A percentile compares a stretch with the other conserved stretches of the same genome.
These are phyloP conservation scores for Folsomia candida DNA, from an alignment of 2,888 invertebrate genomes.

Conservation along the genomic window DNA sequence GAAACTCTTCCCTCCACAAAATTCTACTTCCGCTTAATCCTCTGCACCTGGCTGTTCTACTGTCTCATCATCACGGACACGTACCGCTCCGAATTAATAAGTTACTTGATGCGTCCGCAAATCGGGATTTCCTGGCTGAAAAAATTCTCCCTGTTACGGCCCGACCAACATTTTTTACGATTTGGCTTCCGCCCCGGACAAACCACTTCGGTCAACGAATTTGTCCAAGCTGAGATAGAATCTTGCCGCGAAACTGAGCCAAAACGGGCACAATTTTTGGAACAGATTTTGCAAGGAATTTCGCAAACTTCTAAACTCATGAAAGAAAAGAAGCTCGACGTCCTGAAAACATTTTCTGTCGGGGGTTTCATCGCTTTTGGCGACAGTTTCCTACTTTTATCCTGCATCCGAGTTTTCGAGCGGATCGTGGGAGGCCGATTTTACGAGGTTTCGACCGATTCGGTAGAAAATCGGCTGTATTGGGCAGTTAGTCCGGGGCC, in stretches of 20 bases:
- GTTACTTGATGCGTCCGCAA: not conserved
- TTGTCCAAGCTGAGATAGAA: not conserved
- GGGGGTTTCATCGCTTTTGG: not conserved
- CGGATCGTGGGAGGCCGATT: not conserved
- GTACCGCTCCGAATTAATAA: not conserved
- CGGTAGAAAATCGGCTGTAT: not conserved
- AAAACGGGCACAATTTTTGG: not conserved
- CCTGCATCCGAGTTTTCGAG: not conserved
- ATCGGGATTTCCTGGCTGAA: not conserved
- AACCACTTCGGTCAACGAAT: too few species aligned
- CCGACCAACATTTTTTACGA: not conserved
- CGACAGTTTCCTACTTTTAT: not conserved
- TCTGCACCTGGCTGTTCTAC: not conserved
- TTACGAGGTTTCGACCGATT: not conserved
- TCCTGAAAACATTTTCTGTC: not conserved
- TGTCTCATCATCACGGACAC: slow-evolving; percentile 5
- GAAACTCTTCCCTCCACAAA: not conserved
- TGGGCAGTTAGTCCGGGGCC: not conserved
- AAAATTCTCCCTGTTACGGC: not conserved
- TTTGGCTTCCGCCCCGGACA: too few species aligned
- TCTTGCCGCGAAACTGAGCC: not conserved
- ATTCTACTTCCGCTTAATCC: not conserved
- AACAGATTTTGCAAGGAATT: not conserved
- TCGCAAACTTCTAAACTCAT: not conserved
- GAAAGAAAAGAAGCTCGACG: not conserved